Conservation (phyloP, 1,140 invertebrate genomes). For the Caenorhabditis briggsae region DNA sequence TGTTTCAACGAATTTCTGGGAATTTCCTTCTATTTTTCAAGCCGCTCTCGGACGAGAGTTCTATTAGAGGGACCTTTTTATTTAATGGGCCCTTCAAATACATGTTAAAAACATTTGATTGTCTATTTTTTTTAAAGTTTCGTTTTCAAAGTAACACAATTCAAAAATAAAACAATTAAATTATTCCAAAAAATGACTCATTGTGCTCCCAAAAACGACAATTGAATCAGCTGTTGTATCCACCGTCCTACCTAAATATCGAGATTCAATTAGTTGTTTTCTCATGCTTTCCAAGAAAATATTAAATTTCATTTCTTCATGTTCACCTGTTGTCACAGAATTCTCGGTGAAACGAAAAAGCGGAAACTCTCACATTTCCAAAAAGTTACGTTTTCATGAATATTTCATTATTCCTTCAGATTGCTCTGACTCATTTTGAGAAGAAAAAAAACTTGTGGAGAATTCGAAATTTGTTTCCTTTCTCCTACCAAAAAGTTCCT, state of each 20-base stretch:
- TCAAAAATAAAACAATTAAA: not conserved
- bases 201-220: not conserved
- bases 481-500: not conserved
- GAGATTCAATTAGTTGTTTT: constrained; percentile 2
- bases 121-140: no score
- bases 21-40: no score
- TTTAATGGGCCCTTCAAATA: no score
- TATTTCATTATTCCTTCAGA: constrained; percentile 20
- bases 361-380: not conserved
- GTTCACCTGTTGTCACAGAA: not conserved
- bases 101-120: no score
- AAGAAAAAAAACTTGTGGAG: not conserved
- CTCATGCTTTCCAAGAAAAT: not conserved
- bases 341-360: not conserved
- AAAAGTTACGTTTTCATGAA: constrained; percentile 27
- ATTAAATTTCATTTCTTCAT: not conserved
- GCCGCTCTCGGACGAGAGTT: no score
- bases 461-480: not conserved
- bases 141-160: no score
- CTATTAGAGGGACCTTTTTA: no score
- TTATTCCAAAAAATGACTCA: not conserved
- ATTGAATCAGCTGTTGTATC: not conserved
- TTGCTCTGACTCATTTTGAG: constrained; percentile 2
- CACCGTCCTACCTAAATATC: not conserved
- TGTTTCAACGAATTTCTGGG: no score